Evolutionary conservation across 37 sponge, comb jelly and placozoan species (phyloP), one percentile per base, ranked within the genome.

Genomic region (Halichondria panicea): DNA sequence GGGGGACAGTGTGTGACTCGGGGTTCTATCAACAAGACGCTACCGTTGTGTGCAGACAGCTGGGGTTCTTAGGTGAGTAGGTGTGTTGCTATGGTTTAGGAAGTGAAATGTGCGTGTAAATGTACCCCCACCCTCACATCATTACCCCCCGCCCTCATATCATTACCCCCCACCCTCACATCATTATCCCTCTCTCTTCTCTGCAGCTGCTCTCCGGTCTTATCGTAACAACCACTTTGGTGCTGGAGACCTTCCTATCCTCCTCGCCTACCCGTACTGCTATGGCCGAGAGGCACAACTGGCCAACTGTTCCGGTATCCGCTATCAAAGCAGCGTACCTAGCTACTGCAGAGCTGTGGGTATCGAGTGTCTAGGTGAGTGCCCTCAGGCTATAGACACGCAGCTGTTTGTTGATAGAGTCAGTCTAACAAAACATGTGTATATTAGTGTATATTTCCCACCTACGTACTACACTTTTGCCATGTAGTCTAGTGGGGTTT

Each of bases 21-120:
- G 41, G 63, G 24, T 84, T 68, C 59, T 40, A 43, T 43, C 59
- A 43, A 0, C 15, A 24, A n/a, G 71, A 62, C 1, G 84, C 84
- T 43, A 63, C 48, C 30, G 84, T 84, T 5, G 71, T 76, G 24
- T 84, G 84, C 43, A 68, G 84, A 32, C 77, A 84, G 64, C 78
- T 84, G 30, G 84, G 84, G 9, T 84, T 38, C 35, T 1, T 28
- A 41, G 78, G 78, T 77, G 55, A 40, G 67, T 36, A 11, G 11
- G n/a, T n/a, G n/a, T n/a, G n/a, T n/a, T n/a, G n/a, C n/a, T n/a
- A n/a, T n/a, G n/a, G n/a, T n/a, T n/a, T n/a, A n/a, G n/a, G n/a
- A n/a, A n/a, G n/a, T n/a, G n/a, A n/a, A n/a, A n/a, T n/a, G n/a
- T n/a, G n/a, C n/a, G n/a, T n/a, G n/a, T n/a, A n/a, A n/a, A n/a